phyloP scores from a whole-genome alignment of 2,888 invertebrate genomes.

The Monochamus alternatus region DNA sequence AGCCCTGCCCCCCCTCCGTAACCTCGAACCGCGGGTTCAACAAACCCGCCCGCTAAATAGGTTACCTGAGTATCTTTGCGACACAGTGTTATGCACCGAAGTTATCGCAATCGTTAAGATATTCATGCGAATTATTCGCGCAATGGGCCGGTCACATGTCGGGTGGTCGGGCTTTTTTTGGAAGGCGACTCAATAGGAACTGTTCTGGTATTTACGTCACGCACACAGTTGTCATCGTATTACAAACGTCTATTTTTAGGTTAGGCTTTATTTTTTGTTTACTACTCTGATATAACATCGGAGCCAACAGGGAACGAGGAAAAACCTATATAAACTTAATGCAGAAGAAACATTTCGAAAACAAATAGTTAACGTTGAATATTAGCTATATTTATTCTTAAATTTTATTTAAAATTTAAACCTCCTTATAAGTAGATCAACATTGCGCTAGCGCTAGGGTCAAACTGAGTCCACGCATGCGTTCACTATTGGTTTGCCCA shows the following conservation, averaged over 20 bases:
- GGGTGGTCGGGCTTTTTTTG: slow-evolving; percentile 20
- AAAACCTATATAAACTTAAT: too few relatives aligned
- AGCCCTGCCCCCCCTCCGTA: slow-evolving; percentile 58
- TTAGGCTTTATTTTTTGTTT: slow-evolving; percentile 3
- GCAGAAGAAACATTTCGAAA: too few relatives aligned
- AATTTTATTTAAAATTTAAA: too few relatives aligned
- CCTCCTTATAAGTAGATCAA: too few relatives aligned
- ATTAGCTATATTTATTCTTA: too few relatives aligned
- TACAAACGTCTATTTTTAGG: slow-evolving; percentile 17
- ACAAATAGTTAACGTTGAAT: too few relatives aligned
- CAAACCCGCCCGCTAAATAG: slow-evolving; percentile 69
- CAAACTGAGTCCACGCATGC: too few relatives aligned
- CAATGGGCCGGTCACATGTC: slow-evolving; percentile 25
- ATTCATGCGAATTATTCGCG: slow-evolving; percentile 35
- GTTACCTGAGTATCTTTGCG: slow-evolving; percentile 68
- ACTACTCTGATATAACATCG: not conserved
- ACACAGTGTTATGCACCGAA: slow-evolving; percentile 55
- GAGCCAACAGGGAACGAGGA: too few relatives aligned
- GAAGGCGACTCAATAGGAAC: not conserved
- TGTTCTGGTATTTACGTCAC: too few relatives aligned
- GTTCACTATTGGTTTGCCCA: too few relatives aligned
- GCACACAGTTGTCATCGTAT: not conserved
- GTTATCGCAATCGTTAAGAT: slow-evolving; percentile 41
- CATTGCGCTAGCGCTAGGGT: too few relatives aligned
- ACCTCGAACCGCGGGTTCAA: slow-evolving; percentile 69